phyloP scores from a whole-genome alignment of 1,140 invertebrate species.

The Zaprionus lachaisei region DNA sequence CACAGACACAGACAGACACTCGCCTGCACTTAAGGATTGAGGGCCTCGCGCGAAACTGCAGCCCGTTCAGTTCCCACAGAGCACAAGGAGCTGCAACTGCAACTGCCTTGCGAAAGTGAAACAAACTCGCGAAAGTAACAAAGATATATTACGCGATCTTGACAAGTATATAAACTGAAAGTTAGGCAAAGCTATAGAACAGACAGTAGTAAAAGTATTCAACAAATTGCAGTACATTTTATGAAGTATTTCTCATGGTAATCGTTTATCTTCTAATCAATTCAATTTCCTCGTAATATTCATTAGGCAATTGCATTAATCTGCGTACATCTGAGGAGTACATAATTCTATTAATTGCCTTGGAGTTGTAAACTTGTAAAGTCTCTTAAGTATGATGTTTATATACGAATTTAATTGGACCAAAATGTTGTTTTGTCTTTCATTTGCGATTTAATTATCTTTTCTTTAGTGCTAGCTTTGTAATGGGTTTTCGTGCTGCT shows the following conservation, averaged over 20 bases:
- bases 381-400: constrained; percentile 7
- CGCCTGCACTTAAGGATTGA: constrained; percentile 18
- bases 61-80: constrained; percentile 46
- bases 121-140: constrained; percentile 32
- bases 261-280: not conserved
- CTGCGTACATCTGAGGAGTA: not conserved
- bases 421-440: constrained; percentile 8
- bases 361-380: constrained; percentile 2
- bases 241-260: not conserved
- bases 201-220: not conserved
- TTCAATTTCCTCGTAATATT: not conserved
- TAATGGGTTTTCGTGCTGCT: not conserved
- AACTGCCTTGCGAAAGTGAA: constrained; percentile 39
- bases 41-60: constrained; percentile 11
- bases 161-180: constrained; percentile 1
- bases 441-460: constrained; percentile 12
- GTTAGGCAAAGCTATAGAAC: not conserved
- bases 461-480: not conserved
- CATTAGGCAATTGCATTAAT: not conserved
- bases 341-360: constrained; percentile 2
- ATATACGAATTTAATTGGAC: constrained; percentile 12
- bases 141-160: constrained; percentile 8
- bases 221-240: not conserved
- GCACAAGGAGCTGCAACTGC: constrained; percentile 17
- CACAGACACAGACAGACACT: not conserved